Evolutionary conservation across 2,888 invertebrate species (phyloP), one percentile per base, ranked within the genome.

Genomic region (Lasioglossum lativentre): DNA sequence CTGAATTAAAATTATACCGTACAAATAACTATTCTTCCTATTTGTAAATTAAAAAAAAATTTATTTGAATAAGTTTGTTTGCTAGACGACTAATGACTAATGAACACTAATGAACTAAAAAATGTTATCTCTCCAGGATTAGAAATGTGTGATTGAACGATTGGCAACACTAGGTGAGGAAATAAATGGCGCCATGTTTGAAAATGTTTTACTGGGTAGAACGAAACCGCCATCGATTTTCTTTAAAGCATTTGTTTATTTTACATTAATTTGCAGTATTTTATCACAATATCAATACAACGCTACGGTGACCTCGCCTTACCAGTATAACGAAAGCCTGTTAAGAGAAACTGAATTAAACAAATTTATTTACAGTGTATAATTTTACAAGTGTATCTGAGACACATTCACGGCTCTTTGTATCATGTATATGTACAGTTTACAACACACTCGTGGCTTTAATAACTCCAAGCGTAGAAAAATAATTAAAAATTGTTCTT

Each of bases 291-390:
- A 80, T 74, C 45, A n/a, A 87, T 81, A 82, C 42, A 87, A 71
- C 45, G 34, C 30, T n/a, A 76, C 45, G 47, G 52, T 45, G 70
- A 75, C 63, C 71, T 30, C 27, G 19, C 23, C 45, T 52, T 77
- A 71, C 16, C 30, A 34, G 66, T 75, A 52, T 68, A 74, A 80
- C 40, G 40, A 80, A 68, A 56, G 56, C 59, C 23, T 81, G 38
- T 52, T 70, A 70, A 76, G 80, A 75, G 74, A 75, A 74, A 68
- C 42, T 83, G 70, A 88, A 72, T 82, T 78, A 80, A 88, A 56
- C 73, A 80, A 72, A 8, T 80, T 84, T 89, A 89, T 89, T 89
- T 89, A 89, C 87, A 89, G 73, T 78, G 42, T 86, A 78, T 78
- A 86, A 82, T 72, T 77, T 75, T 87, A 86, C 83, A 80, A 34